A percentile compares a stretch with the other conserved stretches of the same genome.
phyloP scores from a whole-genome alignment of 2,113 vertebrate species.

The Paradoxurus hermaphroditus region DNA sequence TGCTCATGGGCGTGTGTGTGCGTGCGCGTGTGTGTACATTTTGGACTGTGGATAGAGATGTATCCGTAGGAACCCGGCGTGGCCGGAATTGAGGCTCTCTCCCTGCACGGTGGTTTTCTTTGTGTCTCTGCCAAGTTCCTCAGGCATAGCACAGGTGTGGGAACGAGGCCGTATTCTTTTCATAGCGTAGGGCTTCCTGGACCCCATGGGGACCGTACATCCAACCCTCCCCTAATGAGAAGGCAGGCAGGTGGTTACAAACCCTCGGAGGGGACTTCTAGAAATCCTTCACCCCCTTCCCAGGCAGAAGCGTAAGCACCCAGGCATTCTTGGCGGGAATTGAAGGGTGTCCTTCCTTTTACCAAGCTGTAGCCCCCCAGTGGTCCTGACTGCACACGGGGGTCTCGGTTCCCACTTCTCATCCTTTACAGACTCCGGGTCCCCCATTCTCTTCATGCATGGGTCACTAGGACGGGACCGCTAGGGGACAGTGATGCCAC shows the following conservation, averaged over 20 bases:
- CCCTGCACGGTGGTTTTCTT: neutral
- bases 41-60: constrained; percentile 21
- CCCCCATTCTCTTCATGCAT: neutral
- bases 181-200: neutral
- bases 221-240: neutral
- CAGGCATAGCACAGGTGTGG: neutral
- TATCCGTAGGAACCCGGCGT: neutral
- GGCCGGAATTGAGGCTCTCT: neutral
- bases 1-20: neutral
- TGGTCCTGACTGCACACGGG: neutral
- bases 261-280: neutral
- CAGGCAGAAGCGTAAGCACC: neutral
- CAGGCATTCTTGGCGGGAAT: too few species aligned
- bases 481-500: neutral
- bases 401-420: neutral
- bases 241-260: neutral
- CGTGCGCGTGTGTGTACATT: neutral
- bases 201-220: neutral
- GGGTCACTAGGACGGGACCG: neutral
- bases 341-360: neutral
- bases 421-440: neutral
- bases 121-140: neutral
- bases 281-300: neutral
- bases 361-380: neutral
- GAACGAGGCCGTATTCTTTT: neutral